Percentiles rank a stretch among this genome's conserved stretches.
These are phyloP conservation scores for Drosophila hamatofila DNA, from an alignment of 2,888 invertebrate species.

Conservation along the genomic window DNA sequence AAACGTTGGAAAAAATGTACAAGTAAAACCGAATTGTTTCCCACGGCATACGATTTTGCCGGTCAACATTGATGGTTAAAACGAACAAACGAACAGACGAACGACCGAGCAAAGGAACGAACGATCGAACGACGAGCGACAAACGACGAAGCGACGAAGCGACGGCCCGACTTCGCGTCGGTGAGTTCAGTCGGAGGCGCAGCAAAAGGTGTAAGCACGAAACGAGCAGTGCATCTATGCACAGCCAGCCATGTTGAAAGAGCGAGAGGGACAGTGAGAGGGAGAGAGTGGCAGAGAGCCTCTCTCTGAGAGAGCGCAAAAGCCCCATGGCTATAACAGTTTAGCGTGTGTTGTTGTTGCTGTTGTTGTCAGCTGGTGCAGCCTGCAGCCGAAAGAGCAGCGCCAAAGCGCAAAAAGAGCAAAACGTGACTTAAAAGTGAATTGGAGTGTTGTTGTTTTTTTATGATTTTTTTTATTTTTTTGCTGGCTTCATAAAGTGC, in stretches of 20 bases:
- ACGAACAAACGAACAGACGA: constrained; percentile 54
- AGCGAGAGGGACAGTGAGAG: constrained; percentile 27
- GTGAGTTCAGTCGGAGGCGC: constrained; percentile 45
- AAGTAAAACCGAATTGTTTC: constrained; percentile 86
- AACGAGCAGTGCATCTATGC: constrained; percentile 56
- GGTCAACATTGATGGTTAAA: constrained; percentile 85
- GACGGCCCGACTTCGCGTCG: constrained; percentile 43
- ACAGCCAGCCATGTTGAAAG: constrained; percentile 68
- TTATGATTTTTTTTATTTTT: constrained; percentile 24
- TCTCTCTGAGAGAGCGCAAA: constrained; percentile 35
- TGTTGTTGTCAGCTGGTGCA: constrained; percentile 55
- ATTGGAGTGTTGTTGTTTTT: constrained; percentile 62
- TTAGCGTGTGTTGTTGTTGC: constrained; percentile 64
- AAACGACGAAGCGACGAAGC: constrained; percentile 45
- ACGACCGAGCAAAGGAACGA: constrained; percentile 27
- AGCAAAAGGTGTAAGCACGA: constrained; percentile 74
- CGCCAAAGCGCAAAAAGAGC: constrained; percentile 69
- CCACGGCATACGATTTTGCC: constrained; percentile 86
- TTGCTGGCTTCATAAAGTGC: constrained; percentile 64
- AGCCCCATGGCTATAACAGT: constrained; percentile 76
- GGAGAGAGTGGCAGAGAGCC: constrained; percentile 15
- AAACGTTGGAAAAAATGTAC: constrained; percentile 76
- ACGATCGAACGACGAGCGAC: constrained; percentile 42
- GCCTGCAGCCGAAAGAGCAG: constrained; percentile 44
- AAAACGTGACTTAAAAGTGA: constrained; percentile 81